phyloP scores from a whole-genome alignment of 2,888 invertebrate genomes.

The Cylindroiulus punctatus region DNA sequence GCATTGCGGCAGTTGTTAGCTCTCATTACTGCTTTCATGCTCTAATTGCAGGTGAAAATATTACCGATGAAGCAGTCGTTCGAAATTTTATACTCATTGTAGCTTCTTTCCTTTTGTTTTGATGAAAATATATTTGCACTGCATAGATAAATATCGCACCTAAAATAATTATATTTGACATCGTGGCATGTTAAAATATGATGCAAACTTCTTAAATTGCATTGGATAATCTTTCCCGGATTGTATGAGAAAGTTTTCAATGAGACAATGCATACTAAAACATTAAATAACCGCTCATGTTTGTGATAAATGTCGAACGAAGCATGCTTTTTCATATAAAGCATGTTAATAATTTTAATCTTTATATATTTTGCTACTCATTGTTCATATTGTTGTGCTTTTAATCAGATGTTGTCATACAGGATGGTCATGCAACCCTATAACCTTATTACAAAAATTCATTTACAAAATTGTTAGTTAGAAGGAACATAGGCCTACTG shows the following conservation, averaged over 20 bases:
- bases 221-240: background rate
- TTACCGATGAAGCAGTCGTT: background rate
- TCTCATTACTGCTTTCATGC: background rate
- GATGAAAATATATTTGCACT: background rate
- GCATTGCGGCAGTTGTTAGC: background rate
- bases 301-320: background rate
- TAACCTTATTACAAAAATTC: too few species aligned
- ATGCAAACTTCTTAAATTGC: background rate
- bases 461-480: too few species aligned
- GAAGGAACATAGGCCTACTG: too few species aligned
- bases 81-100: background rate
- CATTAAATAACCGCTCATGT: too few species aligned
- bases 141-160: conserved; percentile 1
- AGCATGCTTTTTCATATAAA: background rate
- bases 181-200: background rate
- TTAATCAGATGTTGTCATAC: too few species aligned
- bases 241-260: background rate
- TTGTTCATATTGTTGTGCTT: too few species aligned
- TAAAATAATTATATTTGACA: background rate
- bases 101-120: background rate
- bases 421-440: too few species aligned
- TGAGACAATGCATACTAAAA: too few species aligned
- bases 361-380: background rate
- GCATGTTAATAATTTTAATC: background rate
- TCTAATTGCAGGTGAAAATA: background rate